Base-by-base conservation (phyloP, 2,797 vertebrate genomes). In the Limnodromus scolopaceus region DNA sequence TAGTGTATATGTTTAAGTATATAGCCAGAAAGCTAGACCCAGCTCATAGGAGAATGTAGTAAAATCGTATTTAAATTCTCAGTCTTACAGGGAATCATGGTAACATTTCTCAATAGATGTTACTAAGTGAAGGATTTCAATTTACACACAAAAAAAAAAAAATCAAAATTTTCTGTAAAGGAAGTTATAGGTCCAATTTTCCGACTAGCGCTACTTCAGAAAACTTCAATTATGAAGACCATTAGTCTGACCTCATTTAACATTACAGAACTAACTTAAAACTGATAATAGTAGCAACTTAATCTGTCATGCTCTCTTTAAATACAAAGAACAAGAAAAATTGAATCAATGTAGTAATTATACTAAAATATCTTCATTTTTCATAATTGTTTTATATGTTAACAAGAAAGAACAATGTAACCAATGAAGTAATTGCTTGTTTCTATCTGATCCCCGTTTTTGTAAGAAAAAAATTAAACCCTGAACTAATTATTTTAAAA, bases 201-300 rank as follows among this genome's bases (percentile, higher is more conserved):
- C 54, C 22, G 60, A 51, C 49, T 36, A 36, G 1, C 11, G 24
- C 16, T 75, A 39, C 48, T 92, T 85, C 61, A 87, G 79, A 92
- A 87, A 92, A 72, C 57, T 86, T 96, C 53, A 84, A 2, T 94
- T 93, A 84, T 84, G 82, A 78, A 92, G 92, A 39, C 87, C 72
- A 92, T 94, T 93, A 93, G n/a, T 77, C 53, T 92, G 94, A 93
- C 87, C 93, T 88, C 72, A 94, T 94, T 96, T 96, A 54, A 30
- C 45, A 87, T 76, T 13, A 70, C 6, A 68, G 57, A 94, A 92
- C 81, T 89, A n/a, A 87, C 65, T 85, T 94, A 46, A 93, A 93
- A 90, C 34, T 89, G 76, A 94, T 92, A 80, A 78, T 41, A 71
- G 53, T 24, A 93, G 24, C 65, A 92, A 93, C 71, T 96, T 89